Evolutionary conservation across 2,888 invertebrate species (phyloP).

Genomic region (Aspidiotus destructor): DNA sequence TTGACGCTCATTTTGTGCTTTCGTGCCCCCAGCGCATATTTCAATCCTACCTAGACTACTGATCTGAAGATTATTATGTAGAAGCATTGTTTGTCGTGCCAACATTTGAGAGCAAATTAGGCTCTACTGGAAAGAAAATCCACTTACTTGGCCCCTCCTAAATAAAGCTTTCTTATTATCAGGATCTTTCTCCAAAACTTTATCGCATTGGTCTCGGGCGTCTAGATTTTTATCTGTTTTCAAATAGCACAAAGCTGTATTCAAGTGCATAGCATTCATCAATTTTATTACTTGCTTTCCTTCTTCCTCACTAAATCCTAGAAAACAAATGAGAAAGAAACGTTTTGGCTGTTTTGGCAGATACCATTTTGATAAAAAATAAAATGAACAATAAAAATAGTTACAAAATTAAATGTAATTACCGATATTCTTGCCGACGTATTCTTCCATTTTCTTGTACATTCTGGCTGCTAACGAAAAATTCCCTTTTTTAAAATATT

Average conservation of each 20-base stretch:
- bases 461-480: constrained; percentile 69
- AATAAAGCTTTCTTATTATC: constrained; percentile 82
- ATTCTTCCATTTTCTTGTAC: constrained; percentile 66
- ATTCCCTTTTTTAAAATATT: constrained; percentile 74
- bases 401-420: constrained; percentile 25
- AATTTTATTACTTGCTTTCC: constrained; percentile 48
- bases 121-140: no score
- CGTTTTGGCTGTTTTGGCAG: neutral
- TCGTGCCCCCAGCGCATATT: no score
- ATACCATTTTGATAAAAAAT: neutral
- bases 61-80: no score
- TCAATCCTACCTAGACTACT: no score
- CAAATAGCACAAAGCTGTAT: constrained; percentile 70
- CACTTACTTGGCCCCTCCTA: constrained; percentile 61
- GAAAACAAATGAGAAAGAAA: constrained; percentile 31
- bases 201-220: constrained; percentile 63
- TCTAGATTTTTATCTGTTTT: constrained; percentile 62
- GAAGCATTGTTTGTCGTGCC: no score
- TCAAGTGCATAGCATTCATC: constrained; percentile 62
- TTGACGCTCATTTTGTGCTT: no score
- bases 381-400: no score
- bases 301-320: constrained; percentile 44
- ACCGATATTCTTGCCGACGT: constrained; percentile 52
- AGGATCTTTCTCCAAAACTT: constrained; percentile 63
- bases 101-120: no score